Evolutionary conservation across 2,113 vertebrate genomes (phyloP).

Genomic region (Chiloscyllium plagiosum): DNA sequence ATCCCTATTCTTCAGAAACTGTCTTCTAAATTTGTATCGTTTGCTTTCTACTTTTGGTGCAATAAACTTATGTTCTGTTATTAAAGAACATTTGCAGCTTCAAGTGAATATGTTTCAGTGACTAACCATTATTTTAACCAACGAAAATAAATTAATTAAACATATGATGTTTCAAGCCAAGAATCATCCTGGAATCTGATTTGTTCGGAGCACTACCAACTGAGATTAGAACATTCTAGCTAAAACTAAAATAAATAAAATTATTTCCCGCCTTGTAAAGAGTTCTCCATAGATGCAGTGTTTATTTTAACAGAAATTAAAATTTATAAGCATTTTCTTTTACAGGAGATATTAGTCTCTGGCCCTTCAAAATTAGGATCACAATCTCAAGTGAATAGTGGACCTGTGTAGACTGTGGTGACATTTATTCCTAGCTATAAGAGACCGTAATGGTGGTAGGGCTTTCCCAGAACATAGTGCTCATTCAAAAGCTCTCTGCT

Average conservation of each 20-base stretch:
- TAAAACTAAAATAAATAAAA: background rate
- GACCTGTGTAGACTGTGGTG: background rate
- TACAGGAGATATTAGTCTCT: background rate
- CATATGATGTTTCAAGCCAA: no score
- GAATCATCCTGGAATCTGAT: no score
- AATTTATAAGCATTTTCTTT: background rate
- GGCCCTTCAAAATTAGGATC: background rate
- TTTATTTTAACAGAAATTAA: constrained; percentile 17
- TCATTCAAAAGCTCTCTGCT: background rate
- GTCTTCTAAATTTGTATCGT: no score
- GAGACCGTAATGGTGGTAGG: background rate
- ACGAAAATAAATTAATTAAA: no score
- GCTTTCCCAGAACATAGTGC: background rate
- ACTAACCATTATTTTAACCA: no score
- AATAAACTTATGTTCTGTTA: no score
- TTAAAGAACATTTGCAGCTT: no score
- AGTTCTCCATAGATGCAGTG: background rate
- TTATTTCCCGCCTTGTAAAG: background rate
- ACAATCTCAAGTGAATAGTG: background rate
- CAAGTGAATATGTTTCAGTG: no score
- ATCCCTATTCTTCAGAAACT: background rate
- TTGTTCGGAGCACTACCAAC: no score
- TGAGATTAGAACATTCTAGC: background rate
- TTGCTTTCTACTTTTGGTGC: no score
- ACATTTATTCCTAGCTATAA: background rate